phyloP scores from a whole-genome alignment of 2,888 invertebrate genomes.

The Masnerella sp. region DNA sequence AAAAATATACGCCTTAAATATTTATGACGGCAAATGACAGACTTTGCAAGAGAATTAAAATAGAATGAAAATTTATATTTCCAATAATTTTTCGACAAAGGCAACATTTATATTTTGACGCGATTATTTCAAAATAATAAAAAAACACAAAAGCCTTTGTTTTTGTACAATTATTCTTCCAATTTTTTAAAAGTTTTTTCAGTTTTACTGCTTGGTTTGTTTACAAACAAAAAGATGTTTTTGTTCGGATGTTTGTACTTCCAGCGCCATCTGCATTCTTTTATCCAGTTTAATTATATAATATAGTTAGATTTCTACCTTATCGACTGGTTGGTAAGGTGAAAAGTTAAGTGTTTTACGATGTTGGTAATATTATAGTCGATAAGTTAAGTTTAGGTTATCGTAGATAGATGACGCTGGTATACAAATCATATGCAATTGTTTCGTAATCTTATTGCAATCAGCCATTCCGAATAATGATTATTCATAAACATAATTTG shows the following conservation, averaged over 20 bases:
- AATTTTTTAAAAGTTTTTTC: too few relatives aligned
- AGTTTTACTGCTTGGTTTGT: too few relatives aligned
- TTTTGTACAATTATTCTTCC: too few relatives aligned
- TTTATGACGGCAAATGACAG: neutral
- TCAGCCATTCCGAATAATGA: neutral
- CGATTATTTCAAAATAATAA: too few relatives aligned
- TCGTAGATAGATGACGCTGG: neutral
- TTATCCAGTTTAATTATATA: too few relatives aligned
- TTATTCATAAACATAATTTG: slow-evolving; percentile 16
- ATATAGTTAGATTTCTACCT: too few relatives aligned
- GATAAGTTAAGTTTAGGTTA: neutral
- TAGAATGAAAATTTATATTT: neutral
- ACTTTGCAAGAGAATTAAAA: slow-evolving; percentile 11
- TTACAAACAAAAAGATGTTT: too few relatives aligned
- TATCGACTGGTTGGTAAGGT: too few relatives aligned
- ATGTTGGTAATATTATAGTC: neutral
- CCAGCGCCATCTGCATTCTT: slow-evolving; percentile 2
- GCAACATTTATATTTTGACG: too few relatives aligned
- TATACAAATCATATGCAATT: too few relatives aligned
- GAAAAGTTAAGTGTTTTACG: too few relatives aligned
- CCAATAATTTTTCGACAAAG: neutral
- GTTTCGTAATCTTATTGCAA: neutral
- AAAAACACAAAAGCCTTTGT: too few relatives aligned
- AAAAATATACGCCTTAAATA: slow-evolving; percentile 15
- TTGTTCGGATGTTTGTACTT: neutral